phyloP scores from a whole-genome alignment of 2,113 vertebrate species.

The Zosterops borbonicus region DNA sequence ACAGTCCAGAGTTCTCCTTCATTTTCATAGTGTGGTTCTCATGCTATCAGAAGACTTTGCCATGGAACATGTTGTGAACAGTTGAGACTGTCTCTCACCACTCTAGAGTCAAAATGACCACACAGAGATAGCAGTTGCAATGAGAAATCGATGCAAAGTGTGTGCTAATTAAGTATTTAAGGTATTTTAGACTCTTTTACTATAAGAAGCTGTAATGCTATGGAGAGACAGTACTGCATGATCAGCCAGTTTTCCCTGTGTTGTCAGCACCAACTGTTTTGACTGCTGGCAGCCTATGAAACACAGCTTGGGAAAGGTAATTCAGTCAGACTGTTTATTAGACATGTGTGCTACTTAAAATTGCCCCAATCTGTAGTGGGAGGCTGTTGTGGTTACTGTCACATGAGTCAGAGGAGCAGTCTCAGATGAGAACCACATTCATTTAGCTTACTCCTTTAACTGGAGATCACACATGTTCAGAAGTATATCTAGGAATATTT shows the following conservation, averaged over 20 bases:
- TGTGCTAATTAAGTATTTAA: not conserved
- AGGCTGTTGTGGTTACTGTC: constrained; percentile 14
- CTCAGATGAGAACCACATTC: constrained; percentile 1
- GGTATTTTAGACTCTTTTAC: not conserved
- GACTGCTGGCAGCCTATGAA: not conserved
- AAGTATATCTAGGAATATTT: not conserved
- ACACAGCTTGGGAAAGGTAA: not conserved
- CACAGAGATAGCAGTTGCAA: not conserved
- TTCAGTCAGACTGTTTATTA: constrained; percentile 16
- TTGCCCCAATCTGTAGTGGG: not conserved
- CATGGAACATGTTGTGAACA: not conserved
- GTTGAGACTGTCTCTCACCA: not conserved
- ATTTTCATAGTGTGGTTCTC: not conserved
- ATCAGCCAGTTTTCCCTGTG: not conserved
- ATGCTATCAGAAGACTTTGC: not conserved
- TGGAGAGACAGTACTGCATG: not conserved
- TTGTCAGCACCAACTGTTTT: not conserved
- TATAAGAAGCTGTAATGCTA: not conserved
- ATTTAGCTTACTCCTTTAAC: not conserved
- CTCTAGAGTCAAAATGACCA: not conserved
- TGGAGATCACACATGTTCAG: not conserved
- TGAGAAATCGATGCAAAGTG: not conserved
- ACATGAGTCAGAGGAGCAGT: constrained; percentile 2
- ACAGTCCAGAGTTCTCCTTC: not conserved
- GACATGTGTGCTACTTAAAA: constrained; percentile 21